phyloP scores from a whole-genome alignment of 92 coral and sea anemone species.

The Parazoanthus darwini region DNA sequence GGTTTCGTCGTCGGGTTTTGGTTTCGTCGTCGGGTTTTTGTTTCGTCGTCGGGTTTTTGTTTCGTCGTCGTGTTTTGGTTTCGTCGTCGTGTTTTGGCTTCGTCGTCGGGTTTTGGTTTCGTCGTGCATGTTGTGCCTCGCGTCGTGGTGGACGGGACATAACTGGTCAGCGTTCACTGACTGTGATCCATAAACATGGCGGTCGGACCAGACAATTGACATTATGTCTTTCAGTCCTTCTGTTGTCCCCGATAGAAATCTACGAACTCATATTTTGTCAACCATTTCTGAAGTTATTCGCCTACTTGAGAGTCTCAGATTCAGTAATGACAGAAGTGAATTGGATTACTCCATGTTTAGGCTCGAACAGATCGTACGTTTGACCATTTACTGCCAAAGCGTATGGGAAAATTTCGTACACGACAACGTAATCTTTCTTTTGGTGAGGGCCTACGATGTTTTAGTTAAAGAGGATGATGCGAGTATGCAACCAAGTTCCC shows the following conservation, averaged over 20 bases:
- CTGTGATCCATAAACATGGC: neutral
- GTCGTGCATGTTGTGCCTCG: neutral
- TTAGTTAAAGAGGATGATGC: conserved; percentile 10
- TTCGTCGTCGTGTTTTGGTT: too few relatives aligned
- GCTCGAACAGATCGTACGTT: conserved; percentile 37
- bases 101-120: too few relatives aligned
- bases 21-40: too few relatives aligned
- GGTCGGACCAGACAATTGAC: neutral
- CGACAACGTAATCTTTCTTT: conserved; percentile 8
- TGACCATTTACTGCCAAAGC: conserved; percentile 29
- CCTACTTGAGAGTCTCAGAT: conserved; percentile 24
- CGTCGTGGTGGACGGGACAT: neutral
- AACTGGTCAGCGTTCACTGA: neutral
- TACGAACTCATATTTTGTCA: conserved; percentile 9
- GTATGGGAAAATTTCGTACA: conserved; percentile 34
- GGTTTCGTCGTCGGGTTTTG: too few relatives aligned
- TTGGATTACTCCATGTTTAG: conserved; percentile 45
- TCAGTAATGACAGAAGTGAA: conserved; percentile 33
- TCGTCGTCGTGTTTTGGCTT: too few relatives aligned
- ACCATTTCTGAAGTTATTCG: conserved; percentile 40
- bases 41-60: too few relatives aligned
- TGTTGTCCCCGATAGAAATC: conserved; percentile 15
- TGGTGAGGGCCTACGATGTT: conserved; percentile 16
- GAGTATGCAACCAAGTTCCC: neutral
- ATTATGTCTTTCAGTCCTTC: conserved; percentile 12